Base-by-base conservation (phyloP, 2,797 vertebrate genomes). In the Chelon auratus region DNA sequence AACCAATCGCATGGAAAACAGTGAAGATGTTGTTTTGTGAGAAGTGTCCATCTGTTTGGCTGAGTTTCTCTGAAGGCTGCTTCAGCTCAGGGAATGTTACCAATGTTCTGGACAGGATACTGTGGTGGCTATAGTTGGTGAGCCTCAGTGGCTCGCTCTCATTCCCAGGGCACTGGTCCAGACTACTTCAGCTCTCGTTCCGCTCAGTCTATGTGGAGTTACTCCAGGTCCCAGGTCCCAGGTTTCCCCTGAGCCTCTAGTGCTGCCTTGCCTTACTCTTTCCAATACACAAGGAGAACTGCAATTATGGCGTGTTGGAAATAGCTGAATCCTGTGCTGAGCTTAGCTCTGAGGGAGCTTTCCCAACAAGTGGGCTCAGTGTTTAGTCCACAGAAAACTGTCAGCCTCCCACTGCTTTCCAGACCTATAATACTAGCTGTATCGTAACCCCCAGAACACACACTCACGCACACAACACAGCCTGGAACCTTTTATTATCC, bases 251-350 rank as follows among this genome's bases (percentile, higher is more conserved):
- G 58, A 83, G 73, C 62, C 69, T 88, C 68, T 70, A 54, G 39
- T 51, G 77, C 78, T 15, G 22, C 80, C 64, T 33, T 87, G 72
- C 76, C 77, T 43, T 66, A 42, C 60, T 75, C 77, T 81, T 78
- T 84, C 83, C 77, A 63, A 74, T 80, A 84, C 72, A 79, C 72
- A 75, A 80, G 83, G 80, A 77, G 75, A 77, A 54, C 71, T 89
- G 81, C 91, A 95, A 94, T 94, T 93, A 91, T 74, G 77, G 85
- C 78, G 66, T 40, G 58, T 84, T 85, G 75, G 71, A 92, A 92
- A 91, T 87, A 85, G 86, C 83, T 47, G 78, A 91, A 71, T 74
- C 80, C 72, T 79, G 79, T 63, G 72, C 85, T 69, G 71, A 73
- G 79, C 74, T 77, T 69, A 83, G 80, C 80, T 88, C 43, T 43